phyloP scores from a whole-genome alignment of 2,113 vertebrate species.

The Cryptomyrus ogoouensis region DNA sequence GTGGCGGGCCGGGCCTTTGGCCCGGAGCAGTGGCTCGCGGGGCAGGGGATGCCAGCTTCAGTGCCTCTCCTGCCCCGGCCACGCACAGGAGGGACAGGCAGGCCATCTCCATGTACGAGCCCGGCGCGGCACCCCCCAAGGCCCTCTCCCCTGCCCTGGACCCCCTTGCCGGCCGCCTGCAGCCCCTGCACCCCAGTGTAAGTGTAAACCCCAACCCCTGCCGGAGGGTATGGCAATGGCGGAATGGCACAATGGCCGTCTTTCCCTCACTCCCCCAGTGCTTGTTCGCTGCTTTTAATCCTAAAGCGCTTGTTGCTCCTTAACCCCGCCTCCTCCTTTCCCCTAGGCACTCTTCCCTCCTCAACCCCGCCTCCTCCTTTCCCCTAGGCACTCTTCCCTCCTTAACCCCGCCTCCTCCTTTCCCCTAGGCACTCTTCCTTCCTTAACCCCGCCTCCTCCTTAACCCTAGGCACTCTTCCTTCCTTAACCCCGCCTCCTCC shows the following conservation, averaged over 20 bases:
- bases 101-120: constrained; percentile 94
- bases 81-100: constrained; percentile 78
- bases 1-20: constrained; percentile 50
- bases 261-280: not conserved
- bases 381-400: not conserved
- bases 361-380: not conserved
- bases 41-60: not conserved
- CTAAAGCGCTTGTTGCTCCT: not conserved
- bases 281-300: not conserved
- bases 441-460: not conserved
- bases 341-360: not conserved
- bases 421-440: not conserved
- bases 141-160: constrained; percentile 78
- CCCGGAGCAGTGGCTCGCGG: constrained; percentile 40
- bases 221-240: not conserved
- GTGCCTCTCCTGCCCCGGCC: constrained; percentile 28
- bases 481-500: not conserved
- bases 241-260: not conserved
- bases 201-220: constrained; percentile 55
- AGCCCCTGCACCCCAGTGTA: constrained; percentile 81
- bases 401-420: not conserved
- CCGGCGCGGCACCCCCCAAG: constrained; percentile 75
- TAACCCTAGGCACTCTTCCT: not conserved
- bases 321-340: not conserved
- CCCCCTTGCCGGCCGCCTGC: constrained; percentile 77